These are phyloP conservation scores for Onchidella celtica DNA, from an alignment of 2,888 invertebrate genomes.

Conservation along the genomic window DNA sequence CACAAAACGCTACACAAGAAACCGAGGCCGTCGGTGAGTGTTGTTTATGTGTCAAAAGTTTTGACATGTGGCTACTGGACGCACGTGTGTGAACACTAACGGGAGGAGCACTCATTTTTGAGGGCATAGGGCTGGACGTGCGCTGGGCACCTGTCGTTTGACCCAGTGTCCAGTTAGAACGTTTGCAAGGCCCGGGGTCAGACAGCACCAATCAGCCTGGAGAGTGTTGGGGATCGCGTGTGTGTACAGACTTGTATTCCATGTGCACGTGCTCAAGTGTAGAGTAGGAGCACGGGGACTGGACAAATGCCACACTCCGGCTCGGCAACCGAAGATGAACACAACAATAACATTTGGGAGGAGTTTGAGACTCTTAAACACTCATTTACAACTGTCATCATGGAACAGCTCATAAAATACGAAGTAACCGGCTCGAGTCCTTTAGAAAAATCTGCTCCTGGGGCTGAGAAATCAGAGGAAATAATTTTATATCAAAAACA, in stretches of 20 bases:
- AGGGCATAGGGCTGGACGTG: neutral
- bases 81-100: neutral
- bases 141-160: slow-evolving; percentile 42
- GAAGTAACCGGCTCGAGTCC: no score
- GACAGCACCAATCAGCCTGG: slow-evolving; percentile 44
- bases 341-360: neutral
- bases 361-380: slow-evolving; percentile 3
- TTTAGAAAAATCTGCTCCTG: no score
- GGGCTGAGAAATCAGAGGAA: no score
- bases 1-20: slow-evolving; percentile 30
- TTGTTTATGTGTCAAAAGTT: slow-evolving; percentile 45
- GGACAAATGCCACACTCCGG: slow-evolving; percentile 17
- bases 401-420: no score
- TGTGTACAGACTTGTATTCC: slow-evolving; percentile 34
- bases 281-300: neutral
- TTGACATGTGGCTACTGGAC: slow-evolving; percentile 34
- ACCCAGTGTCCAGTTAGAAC: slow-evolving; percentile 32
- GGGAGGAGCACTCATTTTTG: neutral
- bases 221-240: slow-evolving; percentile 28
- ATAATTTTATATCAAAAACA: no score
- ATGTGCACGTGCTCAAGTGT: slow-evolving; percentile 14
- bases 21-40: neutral
- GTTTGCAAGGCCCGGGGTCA: slow-evolving; percentile 44
- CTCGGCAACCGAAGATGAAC: neutral
- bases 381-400: neutral